Base-by-base conservation (phyloP, 2,888 invertebrate species). In the Tetrapedia diversipes region DNA sequence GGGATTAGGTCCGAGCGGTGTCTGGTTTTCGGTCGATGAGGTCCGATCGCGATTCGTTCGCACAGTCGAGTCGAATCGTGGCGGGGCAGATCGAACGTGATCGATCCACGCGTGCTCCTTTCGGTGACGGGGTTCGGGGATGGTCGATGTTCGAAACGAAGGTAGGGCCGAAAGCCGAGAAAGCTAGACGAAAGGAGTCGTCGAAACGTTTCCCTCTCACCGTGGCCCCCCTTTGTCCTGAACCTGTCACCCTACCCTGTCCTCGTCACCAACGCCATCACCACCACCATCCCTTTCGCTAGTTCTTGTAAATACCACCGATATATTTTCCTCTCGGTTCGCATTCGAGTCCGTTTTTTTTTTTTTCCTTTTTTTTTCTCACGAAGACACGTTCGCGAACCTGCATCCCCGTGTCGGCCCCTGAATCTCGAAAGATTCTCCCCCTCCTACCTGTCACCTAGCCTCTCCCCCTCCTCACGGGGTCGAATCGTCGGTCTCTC, bases 281-380 rank as follows among this genome's bases (percentile, higher is more conserved):
- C 16, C 37, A 41, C 2, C 7, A 10, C 51, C 61, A 53, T 14
- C 57, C 37, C 32, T 65, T 60, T 70, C 53, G 32, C 64, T 57
- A 56, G 61, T 57, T 75, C 68, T 70, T 84, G 79, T 80, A 85
- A 76, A 81, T 85, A 85, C 67, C 78, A 79, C 70, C 70, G 77
- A 68, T 77, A 67, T 51, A 39, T 39, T 41, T n/a, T 32, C 14
- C 71, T 24, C 32, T 65, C 32, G 66, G 41, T 70, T 66, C 57
- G 65, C 61, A 65, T 69, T 47, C 71, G 72, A 57, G 54, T 76
- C 56, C 43, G 29, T 67, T 39, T 11, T 1, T 24, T 14, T 29
- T 45, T 43, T 22, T 39, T 63, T 41, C 10, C 24, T 59, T 19
- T 19, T 29, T n/a, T 27, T 47, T 34, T 11, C 10, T 16, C 11